Evolutionary conservation across 1,140 invertebrate species (phyloP).

Genomic region (Pseudomyrmex sp.): DNA sequence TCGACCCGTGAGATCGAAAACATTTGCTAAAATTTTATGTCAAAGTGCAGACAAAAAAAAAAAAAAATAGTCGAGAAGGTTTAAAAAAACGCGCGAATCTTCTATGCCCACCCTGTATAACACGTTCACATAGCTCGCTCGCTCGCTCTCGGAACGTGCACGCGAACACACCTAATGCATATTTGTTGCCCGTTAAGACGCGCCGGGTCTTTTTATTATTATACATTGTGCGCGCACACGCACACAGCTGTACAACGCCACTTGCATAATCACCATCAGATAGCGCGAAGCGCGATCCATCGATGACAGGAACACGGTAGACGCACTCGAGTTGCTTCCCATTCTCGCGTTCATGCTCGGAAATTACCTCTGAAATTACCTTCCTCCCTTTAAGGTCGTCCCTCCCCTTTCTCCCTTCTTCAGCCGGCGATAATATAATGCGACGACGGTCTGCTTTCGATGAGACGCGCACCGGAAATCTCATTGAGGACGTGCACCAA

Average conservation of each 20-base stretch:
- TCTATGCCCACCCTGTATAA: conserved; percentile 31
- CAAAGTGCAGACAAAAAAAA: too few relatives aligned
- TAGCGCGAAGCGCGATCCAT: conserved; percentile 73
- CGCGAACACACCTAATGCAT: conserved; percentile 56
- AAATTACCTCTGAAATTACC: conserved; percentile 74
- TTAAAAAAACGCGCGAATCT: too few relatives aligned
- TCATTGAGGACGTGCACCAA: conserved; percentile 50
- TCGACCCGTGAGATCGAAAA: too few relatives aligned
- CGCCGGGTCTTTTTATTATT: conserved; percentile 67
- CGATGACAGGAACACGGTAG: conserved; percentile 77
- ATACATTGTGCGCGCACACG: conserved; percentile 46
- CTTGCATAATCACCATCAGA: conserved; percentile 75
- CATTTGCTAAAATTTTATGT: too few relatives aligned
- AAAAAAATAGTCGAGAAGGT: too few relatives aligned
- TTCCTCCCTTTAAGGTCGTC: conserved; percentile 52
- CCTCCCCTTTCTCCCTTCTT: neutral
- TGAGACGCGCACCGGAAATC: conserved; percentile 55
- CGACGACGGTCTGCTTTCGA: conserved; percentile 57
- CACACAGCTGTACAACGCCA: conserved; percentile 44
- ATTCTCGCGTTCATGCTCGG: conserved; percentile 64
- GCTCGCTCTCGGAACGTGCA: conserved; percentile 5
- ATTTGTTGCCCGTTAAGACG: conserved; percentile 65
- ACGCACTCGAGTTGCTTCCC: conserved; percentile 69
- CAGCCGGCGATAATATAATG: conserved; percentile 48
- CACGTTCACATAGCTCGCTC: conserved; percentile 55